phyloP scores from a whole-genome alignment of 2,113 vertebrate species.

The Sylvia atricapilla region DNA sequence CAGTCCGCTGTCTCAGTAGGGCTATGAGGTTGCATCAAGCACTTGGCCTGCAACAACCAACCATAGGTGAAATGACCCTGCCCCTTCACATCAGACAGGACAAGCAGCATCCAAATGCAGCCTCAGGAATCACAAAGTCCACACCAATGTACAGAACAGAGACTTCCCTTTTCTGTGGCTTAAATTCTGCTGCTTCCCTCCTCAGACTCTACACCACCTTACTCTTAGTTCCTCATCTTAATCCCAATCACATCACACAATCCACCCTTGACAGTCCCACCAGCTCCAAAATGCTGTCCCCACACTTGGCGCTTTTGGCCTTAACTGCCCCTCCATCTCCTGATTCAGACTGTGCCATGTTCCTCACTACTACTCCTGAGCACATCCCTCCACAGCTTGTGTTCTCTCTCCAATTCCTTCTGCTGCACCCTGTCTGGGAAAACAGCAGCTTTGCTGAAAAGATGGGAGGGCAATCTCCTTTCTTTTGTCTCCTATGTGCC shows the following conservation, averaged over 20 bases:
- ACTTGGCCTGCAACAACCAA: background rate
- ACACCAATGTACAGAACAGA: background rate
- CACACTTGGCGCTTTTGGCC: background rate
- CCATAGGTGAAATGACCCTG: background rate
- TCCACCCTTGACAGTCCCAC: background rate
- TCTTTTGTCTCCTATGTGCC: background rate
- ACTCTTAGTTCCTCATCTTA: background rate
- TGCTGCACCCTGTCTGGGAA: background rate
- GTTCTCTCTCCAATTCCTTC: background rate
- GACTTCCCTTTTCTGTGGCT: background rate
- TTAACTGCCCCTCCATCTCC: background rate
- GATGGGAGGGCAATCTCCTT: background rate
- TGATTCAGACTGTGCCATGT: background rate
- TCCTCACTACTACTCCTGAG: background rate
- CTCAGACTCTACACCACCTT: background rate
- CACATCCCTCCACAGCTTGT: background rate
- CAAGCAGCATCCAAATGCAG: background rate
- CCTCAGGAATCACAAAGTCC: background rate
- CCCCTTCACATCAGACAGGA: background rate
- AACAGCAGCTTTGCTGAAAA: background rate
- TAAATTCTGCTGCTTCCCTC: background rate
- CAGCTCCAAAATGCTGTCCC: background rate
- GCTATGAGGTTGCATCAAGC: background rate
- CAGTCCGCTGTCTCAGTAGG: background rate
- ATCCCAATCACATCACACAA: background rate